These are phyloP conservation scores for Cydia strobilella DNA, from an alignment of 1,140 invertebrate species.

Conservation along the genomic window DNA sequence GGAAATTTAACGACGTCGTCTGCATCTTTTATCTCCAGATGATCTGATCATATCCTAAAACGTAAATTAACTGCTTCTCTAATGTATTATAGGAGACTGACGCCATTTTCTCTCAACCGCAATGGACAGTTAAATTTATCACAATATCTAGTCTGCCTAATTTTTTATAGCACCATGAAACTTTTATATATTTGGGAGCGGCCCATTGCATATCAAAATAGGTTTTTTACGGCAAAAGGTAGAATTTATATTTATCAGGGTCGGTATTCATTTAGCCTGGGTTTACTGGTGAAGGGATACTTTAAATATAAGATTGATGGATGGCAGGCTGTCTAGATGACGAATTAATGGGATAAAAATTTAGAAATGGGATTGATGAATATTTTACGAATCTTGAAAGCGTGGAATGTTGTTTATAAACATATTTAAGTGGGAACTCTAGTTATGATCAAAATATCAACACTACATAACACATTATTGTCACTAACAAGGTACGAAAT, in stretches of 20 bases:
- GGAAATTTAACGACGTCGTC: too few relatives aligned
- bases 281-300: neutral
- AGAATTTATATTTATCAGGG: neutral
- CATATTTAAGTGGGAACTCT: too few relatives aligned
- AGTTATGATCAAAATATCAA: too few relatives aligned
- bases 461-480: too few relatives aligned
- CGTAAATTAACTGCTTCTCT: neutral
- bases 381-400: neutral
- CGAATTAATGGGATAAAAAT: neutral
- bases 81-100: neutral
- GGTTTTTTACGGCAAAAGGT: neutral
- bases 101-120: neutral
- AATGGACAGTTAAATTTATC: slow-evolving; percentile 4
- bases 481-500: too few relatives aligned
- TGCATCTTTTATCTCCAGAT: neutral
- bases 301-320: slow-evolving; percentile 13
- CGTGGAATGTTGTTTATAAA: neutral
- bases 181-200: neutral
- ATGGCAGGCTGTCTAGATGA: neutral
- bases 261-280: neutral
- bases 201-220: slow-evolving; percentile 1
- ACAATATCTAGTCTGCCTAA: slow-evolving; percentile 5
- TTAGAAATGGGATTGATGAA: neutral
- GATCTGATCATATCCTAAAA: neutral
- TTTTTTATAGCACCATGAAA: neutral